Percentiles rank a stretch among this genome's conserved stretches.
phyloP scores from a whole-genome alignment of 2,888 invertebrate genomes.

The Mantis religiosa region DNA sequence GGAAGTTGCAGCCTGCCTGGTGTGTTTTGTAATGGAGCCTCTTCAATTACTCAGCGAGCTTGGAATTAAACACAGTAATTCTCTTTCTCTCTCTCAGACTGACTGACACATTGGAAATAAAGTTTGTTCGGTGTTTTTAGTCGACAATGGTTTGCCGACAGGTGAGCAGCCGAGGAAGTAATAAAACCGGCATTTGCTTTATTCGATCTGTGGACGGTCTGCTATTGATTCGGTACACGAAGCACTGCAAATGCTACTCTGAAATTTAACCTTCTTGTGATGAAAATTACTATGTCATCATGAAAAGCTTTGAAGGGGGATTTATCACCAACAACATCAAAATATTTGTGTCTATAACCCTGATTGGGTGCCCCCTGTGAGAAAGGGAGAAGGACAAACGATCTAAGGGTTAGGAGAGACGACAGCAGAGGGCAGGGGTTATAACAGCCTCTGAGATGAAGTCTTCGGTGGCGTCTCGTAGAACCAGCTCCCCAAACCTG shows the following conservation, averaged over 20 bases:
- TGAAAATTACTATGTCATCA: too few species aligned
- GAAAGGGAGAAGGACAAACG: too few species aligned
- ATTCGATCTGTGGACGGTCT: neutral
- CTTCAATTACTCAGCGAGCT: constrained; percentile 1
- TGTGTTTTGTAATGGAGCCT: constrained; percentile 8
- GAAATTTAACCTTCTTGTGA: too few species aligned
- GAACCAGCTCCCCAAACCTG: too few species aligned
- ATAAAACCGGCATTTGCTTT: neutral
- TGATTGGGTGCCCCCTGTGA: too few species aligned
- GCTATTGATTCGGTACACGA: neutral
- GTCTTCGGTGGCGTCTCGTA: too few species aligned
- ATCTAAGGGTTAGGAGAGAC: too few species aligned
- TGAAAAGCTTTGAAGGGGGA: too few species aligned
- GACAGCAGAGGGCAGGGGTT: too few species aligned
- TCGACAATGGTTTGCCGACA: neutral
- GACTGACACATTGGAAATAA: neutral
- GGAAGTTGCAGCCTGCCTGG: neutral
- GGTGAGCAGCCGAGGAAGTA: neutral
- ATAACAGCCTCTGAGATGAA: too few species aligned
- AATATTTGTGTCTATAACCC: too few species aligned
- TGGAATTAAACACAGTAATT: constrained; percentile 5
- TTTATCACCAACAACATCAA: too few species aligned
- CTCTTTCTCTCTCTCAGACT: neutral
- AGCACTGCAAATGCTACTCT: neutral
- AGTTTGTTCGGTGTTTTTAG: neutral